phyloP scores from a whole-genome alignment of 1,140 invertebrate genomes.

The Tetramorium alpestre region DNA sequence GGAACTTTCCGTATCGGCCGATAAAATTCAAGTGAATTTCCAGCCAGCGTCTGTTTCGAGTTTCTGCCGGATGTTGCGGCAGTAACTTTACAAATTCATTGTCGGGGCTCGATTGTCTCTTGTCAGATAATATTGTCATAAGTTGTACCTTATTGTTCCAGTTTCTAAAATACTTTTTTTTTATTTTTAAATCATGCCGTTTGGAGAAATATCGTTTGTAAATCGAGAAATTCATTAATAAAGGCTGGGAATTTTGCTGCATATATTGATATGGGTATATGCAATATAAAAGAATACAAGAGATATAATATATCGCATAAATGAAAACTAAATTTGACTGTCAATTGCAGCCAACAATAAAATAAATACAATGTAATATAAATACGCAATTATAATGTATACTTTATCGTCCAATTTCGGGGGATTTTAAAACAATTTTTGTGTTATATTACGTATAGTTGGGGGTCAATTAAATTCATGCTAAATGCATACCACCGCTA shows the following conservation, averaged over 20 bases:
- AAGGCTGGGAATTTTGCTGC: neutral
- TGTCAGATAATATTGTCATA: neutral
- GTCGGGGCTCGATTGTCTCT: slow-evolving; percentile 27
- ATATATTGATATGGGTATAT: neutral
- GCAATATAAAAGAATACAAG: neutral
- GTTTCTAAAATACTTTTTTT: neutral
- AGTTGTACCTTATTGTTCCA: neutral
- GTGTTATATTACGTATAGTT: neutral
- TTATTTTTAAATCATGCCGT: neutral
- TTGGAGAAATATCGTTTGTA: neutral
- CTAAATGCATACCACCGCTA: neutral
- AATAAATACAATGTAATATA: neutral
- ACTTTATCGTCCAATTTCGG: neutral
- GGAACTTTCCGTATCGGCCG: slow-evolving; percentile 47
- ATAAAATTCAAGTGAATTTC: slow-evolving; percentile 44
- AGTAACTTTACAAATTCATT: slow-evolving; percentile 53
- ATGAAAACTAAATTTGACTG: slow-evolving; percentile 4
- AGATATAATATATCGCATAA: no score
- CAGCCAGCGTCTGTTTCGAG: slow-evolving; percentile 35
- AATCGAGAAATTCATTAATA: neutral
- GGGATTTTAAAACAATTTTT: slow-evolving; percentile 4
- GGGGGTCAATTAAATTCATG: slow-evolving; percentile 19
- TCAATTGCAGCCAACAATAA: neutral
- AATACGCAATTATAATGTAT: slow-evolving; percentile 32
- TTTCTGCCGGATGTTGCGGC: slow-evolving; percentile 5